Evolutionary conservation across 2,113 vertebrate genomes (phyloP).

Genomic region (Shinisaurus crocodilurus): DNA sequence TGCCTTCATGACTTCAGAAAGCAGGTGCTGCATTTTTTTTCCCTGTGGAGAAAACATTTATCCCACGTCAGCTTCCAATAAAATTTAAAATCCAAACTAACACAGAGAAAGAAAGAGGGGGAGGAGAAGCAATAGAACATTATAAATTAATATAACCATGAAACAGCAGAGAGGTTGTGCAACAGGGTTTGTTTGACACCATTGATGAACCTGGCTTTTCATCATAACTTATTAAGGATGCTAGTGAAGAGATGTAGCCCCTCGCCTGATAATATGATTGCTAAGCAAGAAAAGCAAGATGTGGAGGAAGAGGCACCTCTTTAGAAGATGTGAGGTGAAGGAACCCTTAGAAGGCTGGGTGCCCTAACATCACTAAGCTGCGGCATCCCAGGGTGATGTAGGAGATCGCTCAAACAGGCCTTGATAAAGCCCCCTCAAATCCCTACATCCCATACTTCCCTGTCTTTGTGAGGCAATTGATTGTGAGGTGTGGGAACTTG

Average conservation of each 20-base stretch:
- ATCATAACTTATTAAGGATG: neutral
- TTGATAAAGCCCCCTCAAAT: neutral
- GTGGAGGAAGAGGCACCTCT: neutral
- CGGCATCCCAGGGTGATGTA: neutral
- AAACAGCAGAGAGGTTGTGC: neutral
- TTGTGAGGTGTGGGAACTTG: neutral
- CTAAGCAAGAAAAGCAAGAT: neutral
- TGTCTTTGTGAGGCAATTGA: neutral
- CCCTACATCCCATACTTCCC: neutral
- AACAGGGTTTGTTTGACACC: neutral
- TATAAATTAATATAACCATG: too few relatives aligned
- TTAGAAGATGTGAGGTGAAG: neutral
- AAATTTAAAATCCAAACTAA: too few relatives aligned
- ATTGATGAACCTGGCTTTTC: neutral
- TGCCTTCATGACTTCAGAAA: too few relatives aligned
- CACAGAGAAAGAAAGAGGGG: too few relatives aligned
- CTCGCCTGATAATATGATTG: neutral
- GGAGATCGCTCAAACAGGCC: neutral
- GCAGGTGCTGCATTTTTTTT: too few relatives aligned
- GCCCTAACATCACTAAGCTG: neutral
- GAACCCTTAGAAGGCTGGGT: neutral
- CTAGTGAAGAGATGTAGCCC: neutral
- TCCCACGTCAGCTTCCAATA: too few relatives aligned
- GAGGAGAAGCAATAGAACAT: too few relatives aligned
- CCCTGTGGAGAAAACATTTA: too few relatives aligned